A percentile compares a stretch with the other conserved stretches of the same genome.
phyloP scores from a whole-genome alignment of 2,113 vertebrate genomes.

The Otus sunia region DNA sequence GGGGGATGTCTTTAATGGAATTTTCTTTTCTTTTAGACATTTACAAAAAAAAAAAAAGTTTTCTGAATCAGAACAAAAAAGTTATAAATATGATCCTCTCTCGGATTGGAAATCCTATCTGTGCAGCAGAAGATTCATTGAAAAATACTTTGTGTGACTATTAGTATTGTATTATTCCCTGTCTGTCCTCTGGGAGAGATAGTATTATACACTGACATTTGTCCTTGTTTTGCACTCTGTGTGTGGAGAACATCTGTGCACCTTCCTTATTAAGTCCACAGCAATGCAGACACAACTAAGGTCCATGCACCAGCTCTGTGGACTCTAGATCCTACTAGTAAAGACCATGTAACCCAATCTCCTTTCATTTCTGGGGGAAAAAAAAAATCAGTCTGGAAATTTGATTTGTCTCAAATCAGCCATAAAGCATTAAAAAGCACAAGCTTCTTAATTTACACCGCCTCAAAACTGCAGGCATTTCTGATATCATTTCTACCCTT shows the following conservation, averaged over 20 bases:
- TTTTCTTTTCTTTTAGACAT: background rate
- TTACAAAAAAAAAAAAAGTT: too few species aligned
- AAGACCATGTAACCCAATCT: background rate
- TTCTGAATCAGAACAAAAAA: background rate
- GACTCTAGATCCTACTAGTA: background rate
- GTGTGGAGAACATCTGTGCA: background rate
- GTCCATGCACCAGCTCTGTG: background rate
- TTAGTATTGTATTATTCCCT: background rate
- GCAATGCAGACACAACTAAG: background rate
- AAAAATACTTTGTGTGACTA: background rate
- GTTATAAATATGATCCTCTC: accelerated
- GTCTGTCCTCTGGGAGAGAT: background rate
- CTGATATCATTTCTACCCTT: background rate
- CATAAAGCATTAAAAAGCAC: slow-evolving; percentile 17
- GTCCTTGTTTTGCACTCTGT: background rate
- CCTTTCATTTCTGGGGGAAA: background rate
- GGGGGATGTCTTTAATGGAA: background rate
- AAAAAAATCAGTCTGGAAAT: background rate
- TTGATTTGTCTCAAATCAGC: background rate
- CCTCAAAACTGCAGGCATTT: slow-evolving; percentile 1
- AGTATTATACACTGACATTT: background rate
- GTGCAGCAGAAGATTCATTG: background rate
- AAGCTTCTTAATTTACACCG: background rate
- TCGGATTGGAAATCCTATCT: background rate
- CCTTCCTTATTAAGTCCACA: background rate